Evolutionary conservation across 2,888 invertebrate species (phyloP).

Genomic region (Lasioglossum morio): DNA sequence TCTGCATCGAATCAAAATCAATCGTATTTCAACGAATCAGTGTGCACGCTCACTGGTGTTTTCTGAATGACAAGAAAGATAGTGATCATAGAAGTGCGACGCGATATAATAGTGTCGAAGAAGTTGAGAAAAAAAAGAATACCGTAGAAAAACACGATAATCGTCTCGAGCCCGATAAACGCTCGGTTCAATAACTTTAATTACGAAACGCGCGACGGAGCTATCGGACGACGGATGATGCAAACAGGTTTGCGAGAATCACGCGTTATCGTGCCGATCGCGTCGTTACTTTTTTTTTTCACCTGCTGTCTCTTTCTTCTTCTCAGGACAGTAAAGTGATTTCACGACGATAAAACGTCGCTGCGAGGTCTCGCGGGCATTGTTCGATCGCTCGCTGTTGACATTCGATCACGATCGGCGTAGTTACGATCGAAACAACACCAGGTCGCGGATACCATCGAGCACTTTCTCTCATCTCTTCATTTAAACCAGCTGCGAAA

Average conservation of each 20-base stretch:
- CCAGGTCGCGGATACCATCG: not conserved
- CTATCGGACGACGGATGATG: constrained; percentile 23
- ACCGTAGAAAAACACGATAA: constrained; percentile 9
- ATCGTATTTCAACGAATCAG: not conserved
- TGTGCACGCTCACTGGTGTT: not conserved
- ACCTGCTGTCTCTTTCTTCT: not conserved
- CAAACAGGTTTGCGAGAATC: not conserved
- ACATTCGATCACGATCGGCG: constrained; percentile 9
- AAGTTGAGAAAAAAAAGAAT: not conserved
- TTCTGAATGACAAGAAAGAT: not conserved
- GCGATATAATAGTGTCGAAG: not conserved
- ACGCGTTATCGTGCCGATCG: constrained; percentile 5
- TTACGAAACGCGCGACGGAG: constrained; percentile 2
- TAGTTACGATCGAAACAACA: not conserved
- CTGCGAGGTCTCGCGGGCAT: not conserved
- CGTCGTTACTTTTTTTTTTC: not conserved
- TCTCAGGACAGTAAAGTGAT: not conserved
- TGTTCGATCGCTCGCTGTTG: constrained; percentile 7
- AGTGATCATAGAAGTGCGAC: too few relatives aligned
- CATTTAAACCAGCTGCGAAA: not conserved
- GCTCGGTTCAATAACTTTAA: constrained; percentile 7
- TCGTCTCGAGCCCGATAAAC: not conserved
- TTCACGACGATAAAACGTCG: not conserved
- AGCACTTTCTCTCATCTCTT: not conserved
- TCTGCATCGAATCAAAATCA: too few relatives aligned